Percentiles rank a stretch among this genome's conserved stretches.
phyloP scores from a whole-genome alignment of 2,797 vertebrate species.

The Mycteria americana region DNA sequence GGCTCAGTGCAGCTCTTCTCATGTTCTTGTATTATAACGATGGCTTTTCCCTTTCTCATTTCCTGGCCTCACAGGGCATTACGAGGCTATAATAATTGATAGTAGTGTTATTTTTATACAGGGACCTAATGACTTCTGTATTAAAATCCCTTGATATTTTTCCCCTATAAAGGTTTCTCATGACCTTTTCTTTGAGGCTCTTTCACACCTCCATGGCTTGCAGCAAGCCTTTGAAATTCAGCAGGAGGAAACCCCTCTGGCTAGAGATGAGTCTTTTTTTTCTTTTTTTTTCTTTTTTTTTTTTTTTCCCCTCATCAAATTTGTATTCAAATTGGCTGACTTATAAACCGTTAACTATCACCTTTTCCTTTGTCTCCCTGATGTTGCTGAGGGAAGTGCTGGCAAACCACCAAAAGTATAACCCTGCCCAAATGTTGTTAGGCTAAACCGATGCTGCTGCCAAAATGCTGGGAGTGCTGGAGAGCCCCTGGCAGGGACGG shows the following conservation, averaged over 20 bases:
- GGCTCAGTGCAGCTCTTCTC: neutral
- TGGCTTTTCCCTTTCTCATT: neutral
- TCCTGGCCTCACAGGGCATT: neutral
- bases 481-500: neutral
- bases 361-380: neutral
- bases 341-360: neutral
- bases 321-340: neutral
- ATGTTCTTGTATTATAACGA: neutral
- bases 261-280: neutral
- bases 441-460: neutral
- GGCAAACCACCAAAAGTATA: neutral
- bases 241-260: neutral
- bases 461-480: neutral
- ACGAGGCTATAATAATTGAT: neutral
- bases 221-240: constrained; percentile 21
- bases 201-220: neutral
- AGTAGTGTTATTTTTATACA: neutral
- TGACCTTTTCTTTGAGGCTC: constrained; percentile 17
- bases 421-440: neutral
- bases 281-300: neutral
- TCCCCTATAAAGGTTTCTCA: neutral
- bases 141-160: neutral
- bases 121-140: neutral
- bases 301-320: neutral
- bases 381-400: neutral